Evolutionary conservation across 2,797 vertebrate genomes (phyloP), one percentile per base, ranked within the genome.

Genomic region (Sternarchorhynchus goeldii): DNA sequence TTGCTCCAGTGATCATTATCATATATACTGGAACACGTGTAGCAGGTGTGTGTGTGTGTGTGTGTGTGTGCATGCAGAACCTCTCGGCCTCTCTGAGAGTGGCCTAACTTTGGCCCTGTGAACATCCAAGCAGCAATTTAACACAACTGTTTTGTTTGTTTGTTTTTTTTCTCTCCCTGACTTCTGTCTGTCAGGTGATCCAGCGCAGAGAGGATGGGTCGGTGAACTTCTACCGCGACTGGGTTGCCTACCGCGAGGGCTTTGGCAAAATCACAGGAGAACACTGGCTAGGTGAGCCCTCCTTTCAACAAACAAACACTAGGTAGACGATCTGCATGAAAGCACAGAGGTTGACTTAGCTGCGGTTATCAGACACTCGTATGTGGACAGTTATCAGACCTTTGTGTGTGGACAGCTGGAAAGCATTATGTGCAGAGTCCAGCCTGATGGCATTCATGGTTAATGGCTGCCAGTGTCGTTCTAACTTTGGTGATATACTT

Each of bases 181-280:
- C 77, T 7, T 80, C 4, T 73, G 31, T 69, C 63, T 53, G 7
- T 1, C 85, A 99, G 96, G 96, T 98, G 71, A 94, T 98, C 21
- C 96, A 98, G 90, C 92, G 96, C 60, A 90, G 97, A 21, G 94
- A 96, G 79, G 96, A 98, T 0, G 97, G 97, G 58, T 95, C 95
- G 0, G 94, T 96, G 41, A 96, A 96, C 83, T 98, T 98, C 64
- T 98, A 95, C 90, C 87, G 95, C 0, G 96, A 94, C 72, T 98
- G 96, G 97, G 93, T 93, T n/a, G 94, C 95, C 0, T 98, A 99
- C 83, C 87, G 94, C 18, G 94, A 97, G 0, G 96, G 97, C 74
- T 98, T 98, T 0, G 96, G 97, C 83, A 96, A 91, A 83, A 94
- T 95, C 57, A 96, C 93, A 0, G 96, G 95, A 25, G 97, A 99